Conservation (phyloP, 2,888 invertebrate genomes). For the Spodoptera picta region DNA sequence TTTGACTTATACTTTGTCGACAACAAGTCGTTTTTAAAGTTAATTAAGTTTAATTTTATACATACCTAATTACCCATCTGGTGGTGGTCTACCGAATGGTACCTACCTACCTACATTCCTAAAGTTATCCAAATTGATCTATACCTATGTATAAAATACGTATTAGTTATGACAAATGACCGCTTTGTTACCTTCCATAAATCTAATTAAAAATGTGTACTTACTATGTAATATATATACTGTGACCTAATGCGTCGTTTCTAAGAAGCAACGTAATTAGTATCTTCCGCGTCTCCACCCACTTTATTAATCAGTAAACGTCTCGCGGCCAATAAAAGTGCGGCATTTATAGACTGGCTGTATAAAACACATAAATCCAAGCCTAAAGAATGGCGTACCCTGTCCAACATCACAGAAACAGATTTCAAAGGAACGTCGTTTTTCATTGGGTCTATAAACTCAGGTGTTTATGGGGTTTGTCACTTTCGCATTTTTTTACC, state of each 20-base stretch:
- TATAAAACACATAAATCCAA: slow-evolving; percentile 84
- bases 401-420: slow-evolving; percentile 83
- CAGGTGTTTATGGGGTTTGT: slow-evolving; percentile 82
- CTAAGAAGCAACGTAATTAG: slow-evolving; percentile 79
- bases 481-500: slow-evolving; percentile 71
- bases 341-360: slow-evolving; percentile 84
- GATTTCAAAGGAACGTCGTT: slow-evolving; percentile 84
- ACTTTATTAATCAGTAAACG: slow-evolving; percentile 87
- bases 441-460: slow-evolving; percentile 81
- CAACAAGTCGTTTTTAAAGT: too few relatives aligned
- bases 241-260: slow-evolving; percentile 61
- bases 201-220: slow-evolving; percentile 38
- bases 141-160: too few relatives aligned
- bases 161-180: too few relatives aligned
- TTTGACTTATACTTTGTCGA: slow-evolving; percentile 40
- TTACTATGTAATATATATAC: slow-evolving; percentile 45
- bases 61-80: too few relatives aligned
- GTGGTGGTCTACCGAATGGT: neutral
- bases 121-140: too few relatives aligned
- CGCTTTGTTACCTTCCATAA: slow-evolving; percentile 19
- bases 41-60: too few relatives aligned
- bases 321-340: slow-evolving; percentile 84
- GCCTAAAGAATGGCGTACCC: slow-evolving; percentile 79
- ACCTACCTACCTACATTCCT: neutral
- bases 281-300: slow-evolving; percentile 82